A percentile compares a stretch with the other conserved stretches of the same genome.
These are phyloP conservation scores for Meteorus colon DNA, from an alignment of 2,888 invertebrate genomes.

Conservation along the genomic window DNA sequence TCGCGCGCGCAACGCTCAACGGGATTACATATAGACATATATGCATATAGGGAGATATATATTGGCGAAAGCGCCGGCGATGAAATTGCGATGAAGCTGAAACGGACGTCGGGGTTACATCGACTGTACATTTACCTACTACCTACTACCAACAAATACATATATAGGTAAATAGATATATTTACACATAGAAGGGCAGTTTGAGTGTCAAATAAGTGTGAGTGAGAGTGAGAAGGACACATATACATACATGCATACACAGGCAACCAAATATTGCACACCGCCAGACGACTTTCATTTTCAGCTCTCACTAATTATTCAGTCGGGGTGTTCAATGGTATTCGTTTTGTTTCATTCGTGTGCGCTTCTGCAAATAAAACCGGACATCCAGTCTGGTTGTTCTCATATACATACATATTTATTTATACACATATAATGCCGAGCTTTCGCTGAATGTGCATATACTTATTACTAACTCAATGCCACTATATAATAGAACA, in stretches of 20 bases:
- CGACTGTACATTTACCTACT: conserved; percentile 16
- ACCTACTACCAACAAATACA: conserved; percentile 27
- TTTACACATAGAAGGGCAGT: conserved; percentile 19
- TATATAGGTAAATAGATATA: conserved; percentile 26
- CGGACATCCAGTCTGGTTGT: conserved; percentile 35
- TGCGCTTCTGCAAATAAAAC: conserved; percentile 60
- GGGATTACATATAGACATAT: conserved; percentile 45
- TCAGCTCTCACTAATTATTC: conserved; percentile 67
- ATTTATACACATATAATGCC: conserved; percentile 18
- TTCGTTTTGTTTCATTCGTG: conserved; percentile 61
- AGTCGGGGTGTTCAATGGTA: conserved; percentile 58
- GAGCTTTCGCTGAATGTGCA: conserved; percentile 9
- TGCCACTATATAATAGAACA: background rate
- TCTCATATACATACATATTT: conserved; percentile 27
- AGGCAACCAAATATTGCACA: conserved; percentile 61
- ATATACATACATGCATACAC: conserved; percentile 30
- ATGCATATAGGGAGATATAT: conserved; percentile 7
- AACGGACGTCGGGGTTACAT: conserved; percentile 53
- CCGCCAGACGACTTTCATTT: conserved; percentile 67
- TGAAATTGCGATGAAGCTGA: conserved; percentile 64
- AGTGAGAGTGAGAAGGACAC: background rate
- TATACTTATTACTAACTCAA: conserved; percentile 9
- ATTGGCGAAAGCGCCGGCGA: conserved; percentile 59
- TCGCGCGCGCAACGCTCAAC: conserved; percentile 48
- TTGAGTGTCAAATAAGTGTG: conserved; percentile 1